Conservation (phyloP, 2,113 vertebrate species). For the Centropus bengalensis region DNA sequence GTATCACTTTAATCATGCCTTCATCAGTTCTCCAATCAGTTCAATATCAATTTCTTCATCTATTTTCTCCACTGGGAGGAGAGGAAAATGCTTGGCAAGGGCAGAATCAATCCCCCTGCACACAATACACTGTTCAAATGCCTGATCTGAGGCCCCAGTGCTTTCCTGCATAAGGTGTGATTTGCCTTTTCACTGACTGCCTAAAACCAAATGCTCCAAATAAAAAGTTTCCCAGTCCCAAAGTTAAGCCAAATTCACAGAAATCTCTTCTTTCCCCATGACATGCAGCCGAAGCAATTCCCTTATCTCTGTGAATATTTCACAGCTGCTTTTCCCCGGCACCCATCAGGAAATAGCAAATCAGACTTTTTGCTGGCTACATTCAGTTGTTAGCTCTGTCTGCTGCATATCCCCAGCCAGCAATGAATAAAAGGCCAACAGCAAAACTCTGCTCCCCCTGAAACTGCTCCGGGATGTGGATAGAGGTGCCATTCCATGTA, state of each 20-base stretch:
- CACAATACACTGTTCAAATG: accelerated
- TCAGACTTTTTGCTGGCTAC: not conserved
- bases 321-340: not conserved
- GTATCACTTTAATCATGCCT: not conserved
- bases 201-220: not conserved
- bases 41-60: not conserved
- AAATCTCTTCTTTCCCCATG: not conserved
- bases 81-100: not conserved
- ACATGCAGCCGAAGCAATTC: not conserved
- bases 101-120: not conserved
- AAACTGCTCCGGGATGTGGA: not conserved
- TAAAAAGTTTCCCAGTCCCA: not conserved
- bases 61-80: not conserved
- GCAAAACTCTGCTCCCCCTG: not conserved
- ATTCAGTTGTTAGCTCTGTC: not conserved
- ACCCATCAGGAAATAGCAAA: not conserved
- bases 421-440: not conserved
- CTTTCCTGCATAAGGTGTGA: not conserved
- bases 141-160: not conserved
- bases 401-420: not conserved
- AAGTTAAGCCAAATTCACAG: not conserved
- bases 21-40: not conserved
- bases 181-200: not conserved
- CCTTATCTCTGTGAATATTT: constrained; percentile 13
- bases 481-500: not conserved